A percentile compares a stretch with the other conserved stretches of the same genome.
phyloP scores from a whole-genome alignment of 2,797 vertebrate genomes.

The Enteromius fasciolatus region DNA sequence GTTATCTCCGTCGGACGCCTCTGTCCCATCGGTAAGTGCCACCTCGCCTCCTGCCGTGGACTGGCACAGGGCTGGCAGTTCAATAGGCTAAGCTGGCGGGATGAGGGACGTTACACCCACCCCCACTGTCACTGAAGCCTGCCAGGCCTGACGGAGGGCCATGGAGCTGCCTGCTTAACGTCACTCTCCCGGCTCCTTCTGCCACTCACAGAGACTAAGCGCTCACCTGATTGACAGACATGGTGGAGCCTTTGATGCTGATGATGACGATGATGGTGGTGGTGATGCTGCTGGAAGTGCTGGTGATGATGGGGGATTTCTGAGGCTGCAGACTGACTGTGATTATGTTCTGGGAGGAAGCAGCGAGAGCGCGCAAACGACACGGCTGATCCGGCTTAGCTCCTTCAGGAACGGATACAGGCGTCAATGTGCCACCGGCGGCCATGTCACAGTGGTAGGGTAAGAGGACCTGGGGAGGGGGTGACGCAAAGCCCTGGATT shows the following conservation, averaged over 20 bases:
- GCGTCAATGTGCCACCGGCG: conserved; percentile 54
- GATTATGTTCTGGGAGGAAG: conserved; percentile 51
- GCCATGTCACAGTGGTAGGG: conserved; percentile 47
- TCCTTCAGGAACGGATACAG: conserved; percentile 50
- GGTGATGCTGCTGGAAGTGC: conserved; percentile 38
- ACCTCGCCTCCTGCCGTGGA: conserved; percentile 38
- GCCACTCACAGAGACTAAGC: conserved; percentile 77
- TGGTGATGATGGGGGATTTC: conserved; percentile 49
- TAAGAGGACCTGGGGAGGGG: conserved; percentile 61
- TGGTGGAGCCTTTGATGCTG: conserved; percentile 58
- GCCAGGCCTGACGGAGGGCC: conserved; percentile 77
- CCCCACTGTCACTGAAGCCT: conserved; percentile 75
- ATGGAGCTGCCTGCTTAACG: conserved; percentile 78
- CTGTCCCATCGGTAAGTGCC: conserved; percentile 43
- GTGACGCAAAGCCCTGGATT: conserved; percentile 68
- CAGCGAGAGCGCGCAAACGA: conserved; percentile 29
- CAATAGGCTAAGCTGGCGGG: conserved; percentile 72
- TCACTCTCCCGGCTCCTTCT: conserved; percentile 67
- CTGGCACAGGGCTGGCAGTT: conserved; percentile 77
- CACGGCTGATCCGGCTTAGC: conserved; percentile 65
- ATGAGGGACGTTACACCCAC: conserved; percentile 73
- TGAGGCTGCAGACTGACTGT: conserved; percentile 49
- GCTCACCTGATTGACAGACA: conserved; percentile 77
- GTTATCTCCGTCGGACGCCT: conserved; percentile 35
- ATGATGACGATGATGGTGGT: conserved; percentile 41